Base-by-base conservation (phyloP, 2,888 invertebrate genomes). In the Leptarthrus brevirostris region DNA sequence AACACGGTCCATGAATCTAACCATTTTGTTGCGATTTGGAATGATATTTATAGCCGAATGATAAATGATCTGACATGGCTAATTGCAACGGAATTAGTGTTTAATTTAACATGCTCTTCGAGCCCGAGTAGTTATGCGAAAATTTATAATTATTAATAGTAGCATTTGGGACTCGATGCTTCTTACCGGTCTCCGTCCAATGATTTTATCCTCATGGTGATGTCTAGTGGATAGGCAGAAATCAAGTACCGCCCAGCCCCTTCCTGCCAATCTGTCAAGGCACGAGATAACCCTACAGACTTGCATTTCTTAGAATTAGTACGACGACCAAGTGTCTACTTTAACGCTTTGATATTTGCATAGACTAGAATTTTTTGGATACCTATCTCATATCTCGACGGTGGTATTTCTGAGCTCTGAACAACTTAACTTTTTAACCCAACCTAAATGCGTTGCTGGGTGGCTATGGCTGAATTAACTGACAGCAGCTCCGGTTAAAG, bases 71-170 rank as follows among this genome's bases (percentile, higher is more conserved):
- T 79, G 79, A 80, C 79, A 80, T 75, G 77, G 77, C 79, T 79
- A 80, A 80, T 80, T 80, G 80, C 80, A 79, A 77, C 77, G 79
- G 78, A 79, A 80, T 79, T 79, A 79, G 78, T 79, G 77, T 79
- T 79, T 78, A 79, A 79, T 79, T 79, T 78, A 79, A 78, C 79
- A 79, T 78, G 78, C 76, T 75, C 76, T 73, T 76, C 76, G 77
- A 26, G 24, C 49, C 64, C 53, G 66, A 24, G 24, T 22, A 20
- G 49, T 34, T 54, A 54, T 70, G 54, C 71, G 54, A 54, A 71
- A 54, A 54, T 40, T 71, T 47, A 66, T 66, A 66, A 66, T 66
- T 66, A 66, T 66, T 66, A 66, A 66, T 66, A 66, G 66, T 66
- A 66, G 66, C 66, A 49, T 47, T 66, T 47, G 16, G 26, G 66